A percentile compares a stretch with the other conserved stretches of the same genome.
Conservation (phyloP, 1,140 invertebrate genomes). For the Lepidurus packardi region DNA sequence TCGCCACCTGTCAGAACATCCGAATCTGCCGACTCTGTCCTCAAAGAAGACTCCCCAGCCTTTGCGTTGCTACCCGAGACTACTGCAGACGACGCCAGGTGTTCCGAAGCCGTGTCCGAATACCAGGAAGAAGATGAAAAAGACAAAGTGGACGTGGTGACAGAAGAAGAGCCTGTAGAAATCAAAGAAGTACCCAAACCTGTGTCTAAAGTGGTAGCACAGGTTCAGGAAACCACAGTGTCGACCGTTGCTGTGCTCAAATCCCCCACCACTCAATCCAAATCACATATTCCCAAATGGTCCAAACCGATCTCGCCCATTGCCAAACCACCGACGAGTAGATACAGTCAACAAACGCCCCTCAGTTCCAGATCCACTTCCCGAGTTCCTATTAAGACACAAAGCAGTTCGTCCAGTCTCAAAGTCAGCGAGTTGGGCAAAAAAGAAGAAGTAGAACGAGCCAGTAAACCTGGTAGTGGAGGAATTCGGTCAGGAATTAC, state of each 20-base stretch:
- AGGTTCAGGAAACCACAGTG: neutral
- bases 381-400: constrained; percentile 5
- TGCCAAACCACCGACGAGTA: constrained; percentile 14
- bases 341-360: constrained; percentile 14
- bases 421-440: constrained; percentile 2
- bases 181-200: neutral
- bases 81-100: neutral
- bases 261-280: constrained; percentile 4
- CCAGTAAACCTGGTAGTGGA: neutral
- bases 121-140: constrained; percentile 21
- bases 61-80: neutral
- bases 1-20: neutral
- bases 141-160: constrained; percentile 5
- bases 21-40: neutral
- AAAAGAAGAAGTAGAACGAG: neutral
- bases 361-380: neutral
- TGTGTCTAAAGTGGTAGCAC: neutral
- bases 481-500: neutral
- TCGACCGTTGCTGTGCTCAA: neutral
- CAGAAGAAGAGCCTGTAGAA: neutral
- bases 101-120: neutral
- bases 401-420: neutral
- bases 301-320: constrained; percentile 24
- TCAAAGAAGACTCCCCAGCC: neutral
- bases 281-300: neutral